Percentiles rank a stretch among this genome's conserved stretches.
Evolutionary conservation across 1,140 invertebrate species (phyloP).

Genomic region (Chironomus tepperi): DNA sequence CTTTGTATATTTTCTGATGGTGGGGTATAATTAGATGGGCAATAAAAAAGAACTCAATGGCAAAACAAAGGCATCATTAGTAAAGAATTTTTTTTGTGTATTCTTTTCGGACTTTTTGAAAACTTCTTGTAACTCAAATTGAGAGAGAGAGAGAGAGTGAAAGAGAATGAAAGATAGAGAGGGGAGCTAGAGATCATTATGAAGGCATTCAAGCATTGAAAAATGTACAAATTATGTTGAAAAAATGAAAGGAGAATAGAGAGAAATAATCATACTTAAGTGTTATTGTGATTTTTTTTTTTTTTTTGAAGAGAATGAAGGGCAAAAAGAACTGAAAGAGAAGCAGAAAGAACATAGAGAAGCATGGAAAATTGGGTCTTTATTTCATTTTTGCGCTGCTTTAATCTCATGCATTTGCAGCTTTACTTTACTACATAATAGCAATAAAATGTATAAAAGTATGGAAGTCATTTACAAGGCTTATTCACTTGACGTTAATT

Average conservation of each 20-base stretch:
- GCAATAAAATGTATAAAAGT: no score
- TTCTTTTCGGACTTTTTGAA: not conserved
- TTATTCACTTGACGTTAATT: no score
- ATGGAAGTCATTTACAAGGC: no score
- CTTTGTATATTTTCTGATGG: not conserved
- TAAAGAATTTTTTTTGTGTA: not conserved
- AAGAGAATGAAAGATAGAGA: not conserved
- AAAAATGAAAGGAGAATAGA: not conserved
- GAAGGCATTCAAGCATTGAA: not conserved
- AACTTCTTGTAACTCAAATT: not conserved
- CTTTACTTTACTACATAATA: no score
- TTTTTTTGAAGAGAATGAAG: not conserved
- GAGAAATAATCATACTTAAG: slow-evolving; percentile 22
- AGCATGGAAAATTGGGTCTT: not conserved
- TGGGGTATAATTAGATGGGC: slow-evolving; percentile 19
- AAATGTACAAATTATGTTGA: slow-evolving; percentile 19
- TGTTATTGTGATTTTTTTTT: slow-evolving; percentile 13
- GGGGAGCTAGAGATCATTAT: no score
- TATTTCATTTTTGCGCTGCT: no score
- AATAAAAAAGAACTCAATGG: not conserved
- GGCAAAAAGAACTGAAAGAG: not conserved
- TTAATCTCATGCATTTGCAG: no score
- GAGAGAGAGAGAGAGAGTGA: not conserved
- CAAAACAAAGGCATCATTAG: slow-evolving; percentile 24
- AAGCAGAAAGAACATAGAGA: slow-evolving; percentile 5